phyloP scores from a whole-genome alignment of 2,888 invertebrate species.

The Dendrolimus houi region DNA sequence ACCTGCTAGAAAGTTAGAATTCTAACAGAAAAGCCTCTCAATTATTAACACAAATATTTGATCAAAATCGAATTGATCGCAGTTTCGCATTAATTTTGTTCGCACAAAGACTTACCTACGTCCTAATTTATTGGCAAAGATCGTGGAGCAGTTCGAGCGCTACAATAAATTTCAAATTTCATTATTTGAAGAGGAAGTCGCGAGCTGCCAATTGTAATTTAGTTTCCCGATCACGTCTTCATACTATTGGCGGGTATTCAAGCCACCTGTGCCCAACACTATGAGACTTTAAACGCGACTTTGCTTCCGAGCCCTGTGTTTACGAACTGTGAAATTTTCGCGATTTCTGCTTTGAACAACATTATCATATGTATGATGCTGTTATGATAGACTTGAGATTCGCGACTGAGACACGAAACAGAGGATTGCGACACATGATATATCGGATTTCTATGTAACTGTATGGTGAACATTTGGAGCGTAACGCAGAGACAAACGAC shows the following conservation, averaged over 20 bases:
- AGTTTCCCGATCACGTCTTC: slow-evolving; percentile 70
- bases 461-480: no score
- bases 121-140: slow-evolving; percentile 57
- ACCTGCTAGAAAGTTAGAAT: no score
- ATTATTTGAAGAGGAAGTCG: slow-evolving; percentile 71
- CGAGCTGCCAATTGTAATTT: slow-evolving; percentile 63
- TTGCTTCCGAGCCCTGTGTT: slow-evolving; percentile 53
- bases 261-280: slow-evolving; percentile 70
- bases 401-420: no score
- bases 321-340: slow-evolving; percentile 71
- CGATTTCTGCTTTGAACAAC: slow-evolving; percentile 50
- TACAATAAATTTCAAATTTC: slow-evolving; percentile 72
- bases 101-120: slow-evolving; percentile 37
- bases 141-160: slow-evolving; percentile 49
- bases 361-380: slow-evolving; percentile 65
- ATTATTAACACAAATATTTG: no score
- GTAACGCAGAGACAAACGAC: no score
- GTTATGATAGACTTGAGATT: no score
- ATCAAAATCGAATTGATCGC: slow-evolving; percentile 26
- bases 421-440: no score
- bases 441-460: no score
- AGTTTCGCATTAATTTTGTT: slow-evolving; percentile 35
- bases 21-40: no score
- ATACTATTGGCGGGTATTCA: slow-evolving; percentile 71
- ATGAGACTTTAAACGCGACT: slow-evolving; percentile 70